These are phyloP conservation scores for Pachyramphus minor DNA, from an alignment of 2,113 vertebrate genomes.

Conservation along the genomic window DNA sequence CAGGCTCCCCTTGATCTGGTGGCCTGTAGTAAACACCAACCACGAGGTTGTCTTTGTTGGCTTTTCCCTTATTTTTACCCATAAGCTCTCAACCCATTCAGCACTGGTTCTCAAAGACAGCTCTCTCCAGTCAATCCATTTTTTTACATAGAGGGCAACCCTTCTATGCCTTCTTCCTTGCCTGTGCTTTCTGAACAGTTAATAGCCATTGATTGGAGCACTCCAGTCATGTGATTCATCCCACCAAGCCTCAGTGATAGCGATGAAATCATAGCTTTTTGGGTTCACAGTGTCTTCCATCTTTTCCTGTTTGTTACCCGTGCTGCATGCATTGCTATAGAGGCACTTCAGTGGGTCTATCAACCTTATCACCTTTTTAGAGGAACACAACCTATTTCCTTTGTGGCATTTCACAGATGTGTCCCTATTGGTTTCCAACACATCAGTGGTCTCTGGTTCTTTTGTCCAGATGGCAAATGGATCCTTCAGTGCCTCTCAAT, in stretches of 20 bases:
- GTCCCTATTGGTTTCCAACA: neutral
- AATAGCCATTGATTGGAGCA: neutral
- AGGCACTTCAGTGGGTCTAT: neutral
- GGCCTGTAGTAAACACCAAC: neutral
- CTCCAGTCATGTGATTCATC: neutral
- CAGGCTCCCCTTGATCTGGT: neutral
- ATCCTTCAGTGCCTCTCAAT: neutral
- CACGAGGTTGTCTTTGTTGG: neutral
- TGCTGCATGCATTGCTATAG: neutral
- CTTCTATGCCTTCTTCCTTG: neutral
- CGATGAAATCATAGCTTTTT: neutral
- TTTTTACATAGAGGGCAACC: neutral
- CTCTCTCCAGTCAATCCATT: neutral
- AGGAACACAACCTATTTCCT: neutral
- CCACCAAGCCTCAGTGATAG: neutral
- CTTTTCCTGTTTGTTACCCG: neutral
- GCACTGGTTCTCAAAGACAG: neutral
- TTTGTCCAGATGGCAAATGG: neutral
- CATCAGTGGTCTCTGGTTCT: neutral
- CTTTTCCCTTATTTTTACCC: neutral
- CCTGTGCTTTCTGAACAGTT: neutral
- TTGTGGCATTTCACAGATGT: neutral
- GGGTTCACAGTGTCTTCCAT: neutral
- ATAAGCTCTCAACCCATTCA: neutral
- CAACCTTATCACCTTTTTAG: neutral